These are phyloP conservation scores for Lasius fuliginosus DNA, from an alignment of 2,888 invertebrate species.

Conservation along the genomic window DNA sequence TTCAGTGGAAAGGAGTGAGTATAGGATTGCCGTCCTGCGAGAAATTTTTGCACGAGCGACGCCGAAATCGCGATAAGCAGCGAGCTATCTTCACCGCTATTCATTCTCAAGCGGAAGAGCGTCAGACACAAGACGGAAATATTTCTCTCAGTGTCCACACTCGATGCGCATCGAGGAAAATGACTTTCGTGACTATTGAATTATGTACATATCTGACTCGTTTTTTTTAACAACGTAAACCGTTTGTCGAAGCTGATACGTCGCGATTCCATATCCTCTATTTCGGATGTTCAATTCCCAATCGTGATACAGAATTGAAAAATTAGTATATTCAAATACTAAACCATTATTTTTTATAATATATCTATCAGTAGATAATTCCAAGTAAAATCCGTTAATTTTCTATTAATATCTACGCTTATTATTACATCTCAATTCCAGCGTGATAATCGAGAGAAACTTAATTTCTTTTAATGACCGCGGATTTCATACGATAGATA, in stretches of 20 bases:
- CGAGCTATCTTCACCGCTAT: slow-evolving; percentile 58
- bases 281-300: not conserved
- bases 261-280: not conserved
- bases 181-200: slow-evolving; percentile 16
- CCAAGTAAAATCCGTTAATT: not conserved
- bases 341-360: not conserved
- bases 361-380: not conserved
- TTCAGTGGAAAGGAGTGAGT: slow-evolving; percentile 62
- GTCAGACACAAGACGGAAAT: slow-evolving; percentile 37
- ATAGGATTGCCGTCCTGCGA: slow-evolving; percentile 68
- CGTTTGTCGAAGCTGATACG: not conserved
- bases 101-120: slow-evolving; percentile 39
- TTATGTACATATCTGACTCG: not conserved
- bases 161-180: slow-evolving; percentile 35
- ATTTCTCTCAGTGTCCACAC: slow-evolving; percentile 44
- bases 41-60: slow-evolving; percentile 77
- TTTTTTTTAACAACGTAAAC: not conserved
- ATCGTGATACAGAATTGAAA: not conserved
- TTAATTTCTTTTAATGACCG: not conserved
- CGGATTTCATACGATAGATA: slow-evolving; percentile 5
- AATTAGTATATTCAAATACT: not conserved
- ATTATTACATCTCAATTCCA: not conserved
- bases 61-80: slow-evolving; percentile 79
- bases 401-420: not conserved
- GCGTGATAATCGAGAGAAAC: not conserved